Evolutionary conservation across 2,888 invertebrate genomes (phyloP), one percentile per base, ranked within the genome.

Genomic region (Antheraea yamamai): DNA sequence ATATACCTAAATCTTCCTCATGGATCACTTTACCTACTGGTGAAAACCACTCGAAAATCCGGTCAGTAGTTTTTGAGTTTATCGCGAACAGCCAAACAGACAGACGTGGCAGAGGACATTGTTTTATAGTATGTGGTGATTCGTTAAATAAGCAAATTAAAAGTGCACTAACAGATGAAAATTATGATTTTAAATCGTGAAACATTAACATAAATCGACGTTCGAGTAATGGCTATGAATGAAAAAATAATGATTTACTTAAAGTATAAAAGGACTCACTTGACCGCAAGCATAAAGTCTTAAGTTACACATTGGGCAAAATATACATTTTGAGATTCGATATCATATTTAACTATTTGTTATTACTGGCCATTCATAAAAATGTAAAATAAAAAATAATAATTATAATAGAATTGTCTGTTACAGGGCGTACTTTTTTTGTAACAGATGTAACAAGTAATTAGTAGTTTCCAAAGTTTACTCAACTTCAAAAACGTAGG

Each of bases 311-410:
- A n/a, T 35, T 64, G 51, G 61, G 64, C 1, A 66, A 75, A 85
- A 83, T 86, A 88, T 91, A 88, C 90, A 92, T 91, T 85, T 82
- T 80, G 92, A 87, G 82, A 93, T 87, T 76, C 78, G 89, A 93
- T 91, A 91, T 79, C 80, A 77, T 79, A 81, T 81, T 75, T 75
- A 68, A 75, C 66, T 26, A 78, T 75, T 75, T 66, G 68, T 76
- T 79, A 74, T 72, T 61, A 74, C n/a, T 51, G 51, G 61, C 72
- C 51, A 72, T 75, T 75, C 71, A 75, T 75, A 72, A 58, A 75
- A 26, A 64, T 26, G 14, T 71, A 71, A 0, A 70, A 68, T 18
- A 70, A 39, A 39, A 70, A n/a, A 7, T 12, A 39, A 20, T 10
- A 39, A 20, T 70, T n/a, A 39, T 39, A 70, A n/a, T 35, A 35